Evolutionary conservation across 2,113 vertebrate species (phyloP).

Genomic region (Catharus bicknelli): DNA sequence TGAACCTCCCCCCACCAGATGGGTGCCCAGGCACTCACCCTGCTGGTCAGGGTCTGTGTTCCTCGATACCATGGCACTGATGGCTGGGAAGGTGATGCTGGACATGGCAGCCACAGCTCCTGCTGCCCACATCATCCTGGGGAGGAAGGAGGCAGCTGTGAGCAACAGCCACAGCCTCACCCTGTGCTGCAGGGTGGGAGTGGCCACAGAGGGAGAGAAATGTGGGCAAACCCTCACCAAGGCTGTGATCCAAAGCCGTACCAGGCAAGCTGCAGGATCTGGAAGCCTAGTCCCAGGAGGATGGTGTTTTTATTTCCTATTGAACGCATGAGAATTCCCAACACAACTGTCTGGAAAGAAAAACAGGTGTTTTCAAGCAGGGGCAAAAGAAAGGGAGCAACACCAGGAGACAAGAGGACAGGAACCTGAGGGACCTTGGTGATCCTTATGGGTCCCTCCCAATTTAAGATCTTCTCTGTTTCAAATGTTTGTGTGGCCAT

Average conservation of each 20-base stretch:
- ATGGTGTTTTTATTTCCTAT: constrained; percentile 94
- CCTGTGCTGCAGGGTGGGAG: not conserved
- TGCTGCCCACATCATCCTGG: constrained; percentile 94
- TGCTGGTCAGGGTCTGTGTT: constrained; percentile 90
- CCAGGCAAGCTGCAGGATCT: constrained; percentile 92
- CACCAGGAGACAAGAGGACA: not conserved
- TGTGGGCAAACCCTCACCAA: constrained; percentile 77
- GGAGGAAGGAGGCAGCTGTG: not conserved
- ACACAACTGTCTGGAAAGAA: constrained; percentile 81
- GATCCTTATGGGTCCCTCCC: not conserved
- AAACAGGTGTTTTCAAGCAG: not conserved
- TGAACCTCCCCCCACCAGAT: not conserved
- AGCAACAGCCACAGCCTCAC: not conserved
- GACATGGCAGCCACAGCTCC: constrained; percentile 92
- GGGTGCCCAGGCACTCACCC: constrained; percentile 59
- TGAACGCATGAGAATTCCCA: constrained; percentile 89
- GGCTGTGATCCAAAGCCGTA: constrained; percentile 91
- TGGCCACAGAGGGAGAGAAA: not conserved
- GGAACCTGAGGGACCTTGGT: not conserved
- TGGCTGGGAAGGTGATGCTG: constrained; percentile 89
- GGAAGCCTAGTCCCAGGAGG: constrained; percentile 88
- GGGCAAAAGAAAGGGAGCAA: not conserved
- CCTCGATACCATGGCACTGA: constrained; percentile 87
- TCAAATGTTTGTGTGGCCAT: not conserved
- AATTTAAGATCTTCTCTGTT: not conserved